A percentile compares a stretch with the other conserved stretches of the same genome.
Conservation (phyloP, 2,888 invertebrate species). For the Hydriomena furcata region DNA sequence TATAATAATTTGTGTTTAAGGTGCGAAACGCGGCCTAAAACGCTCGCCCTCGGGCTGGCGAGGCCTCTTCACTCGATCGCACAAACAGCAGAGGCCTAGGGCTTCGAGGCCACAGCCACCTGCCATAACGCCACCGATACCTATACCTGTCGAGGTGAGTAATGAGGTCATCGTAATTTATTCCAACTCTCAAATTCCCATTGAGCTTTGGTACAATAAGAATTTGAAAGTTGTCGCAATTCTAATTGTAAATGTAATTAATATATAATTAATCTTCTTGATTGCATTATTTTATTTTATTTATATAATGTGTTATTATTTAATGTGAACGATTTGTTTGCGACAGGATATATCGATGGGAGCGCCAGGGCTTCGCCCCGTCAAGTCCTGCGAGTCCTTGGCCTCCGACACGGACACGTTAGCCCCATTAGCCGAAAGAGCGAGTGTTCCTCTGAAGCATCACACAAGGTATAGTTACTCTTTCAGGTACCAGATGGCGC, state of each 20-base stretch:
- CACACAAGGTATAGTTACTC: constrained; percentile 64
- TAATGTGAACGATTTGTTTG: too few relatives aligned
- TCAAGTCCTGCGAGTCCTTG: constrained; percentile 85
- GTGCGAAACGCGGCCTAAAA: constrained; percentile 85
- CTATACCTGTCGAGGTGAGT: constrained; percentile 8
- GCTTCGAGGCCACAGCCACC: constrained; percentile 28
- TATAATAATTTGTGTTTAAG: constrained; percentile 32
- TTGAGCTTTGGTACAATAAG: too few relatives aligned
- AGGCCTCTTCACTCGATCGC: constrained; percentile 87
- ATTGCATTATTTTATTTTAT: too few relatives aligned
- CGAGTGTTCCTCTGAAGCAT: constrained; percentile 55
- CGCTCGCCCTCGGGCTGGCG: constrained; percentile 91
- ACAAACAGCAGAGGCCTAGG: constrained; percentile 62
- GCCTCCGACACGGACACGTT: constrained; percentile 90
- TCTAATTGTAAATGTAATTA: too few relatives aligned
- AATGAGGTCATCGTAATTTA: too few relatives aligned
- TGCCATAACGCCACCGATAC: constrained; percentile 13
- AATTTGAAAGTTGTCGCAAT: too few relatives aligned
- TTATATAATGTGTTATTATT: too few relatives aligned
- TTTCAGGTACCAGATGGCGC: too few relatives aligned
- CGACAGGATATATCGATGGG: constrained; percentile 50
- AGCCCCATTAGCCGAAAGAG: constrained; percentile 84
- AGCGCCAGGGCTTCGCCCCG: constrained; percentile 52
- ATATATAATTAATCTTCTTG: too few relatives aligned
- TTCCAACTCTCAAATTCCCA: too few relatives aligned